These are phyloP conservation scores for Phocoena phocoena DNA, from an alignment of 2,113 vertebrate species.

Conservation along the genomic window DNA sequence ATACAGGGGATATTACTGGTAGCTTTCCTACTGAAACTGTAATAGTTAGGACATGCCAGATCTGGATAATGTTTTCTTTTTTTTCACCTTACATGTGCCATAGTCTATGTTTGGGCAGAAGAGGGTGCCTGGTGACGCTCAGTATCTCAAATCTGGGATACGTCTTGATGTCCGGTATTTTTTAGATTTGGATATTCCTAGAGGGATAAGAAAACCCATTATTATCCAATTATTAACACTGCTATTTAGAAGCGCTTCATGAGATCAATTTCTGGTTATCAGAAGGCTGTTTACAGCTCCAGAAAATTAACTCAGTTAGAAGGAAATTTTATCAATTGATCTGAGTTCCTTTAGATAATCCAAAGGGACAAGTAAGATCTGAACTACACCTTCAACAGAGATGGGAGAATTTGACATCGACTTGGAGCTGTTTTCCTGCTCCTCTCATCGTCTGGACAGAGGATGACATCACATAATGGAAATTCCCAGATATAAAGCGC, in stretches of 20 bases:
- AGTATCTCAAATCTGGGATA: fast-evolving
- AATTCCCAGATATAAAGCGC: background rate
- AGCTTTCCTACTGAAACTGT: background rate
- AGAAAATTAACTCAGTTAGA: background rate
- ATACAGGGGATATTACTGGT: background rate
- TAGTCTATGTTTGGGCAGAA: fast-evolving
- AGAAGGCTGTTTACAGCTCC: background rate
- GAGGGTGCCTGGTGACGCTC: background rate
- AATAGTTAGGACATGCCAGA: too few species aligned
- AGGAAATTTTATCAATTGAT: background rate
- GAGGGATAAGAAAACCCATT: background rate
- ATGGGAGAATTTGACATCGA: background rate
- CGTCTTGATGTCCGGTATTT: background rate
- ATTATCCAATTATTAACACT: background rate
- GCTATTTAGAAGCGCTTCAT: background rate
- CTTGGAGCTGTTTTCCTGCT: background rate
- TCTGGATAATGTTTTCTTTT: background rate
- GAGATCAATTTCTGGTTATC: background rate
- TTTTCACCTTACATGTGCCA: background rate
- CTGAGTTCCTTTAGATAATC: background rate
- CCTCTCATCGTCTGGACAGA: background rate
- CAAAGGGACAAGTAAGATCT: background rate
- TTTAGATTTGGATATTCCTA: background rate
- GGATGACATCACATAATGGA: background rate
- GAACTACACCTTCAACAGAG: background rate